phyloP scores from a whole-genome alignment of 2,797 vertebrate genomes.

The Oceanodroma leucorhoa region DNA sequence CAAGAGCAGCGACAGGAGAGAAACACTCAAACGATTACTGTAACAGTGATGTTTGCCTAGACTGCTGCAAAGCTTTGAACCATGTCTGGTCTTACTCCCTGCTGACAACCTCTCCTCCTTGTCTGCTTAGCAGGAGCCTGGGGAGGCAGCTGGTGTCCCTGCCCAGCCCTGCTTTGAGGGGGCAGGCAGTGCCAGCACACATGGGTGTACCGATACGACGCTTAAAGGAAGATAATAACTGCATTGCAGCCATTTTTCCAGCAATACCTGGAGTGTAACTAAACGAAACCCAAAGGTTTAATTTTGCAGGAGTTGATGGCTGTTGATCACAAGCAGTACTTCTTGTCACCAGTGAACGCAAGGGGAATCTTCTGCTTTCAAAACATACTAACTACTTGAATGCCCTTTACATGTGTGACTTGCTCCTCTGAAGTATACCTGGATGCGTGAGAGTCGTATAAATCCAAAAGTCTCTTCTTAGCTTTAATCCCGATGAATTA shows the following conservation, averaged over 20 bases:
- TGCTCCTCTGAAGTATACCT: background rate
- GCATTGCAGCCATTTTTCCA: background rate
- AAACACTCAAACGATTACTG: background rate
- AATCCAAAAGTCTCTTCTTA: background rate
- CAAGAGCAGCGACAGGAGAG: background rate
- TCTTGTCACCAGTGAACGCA: background rate
- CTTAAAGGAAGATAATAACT: background rate
- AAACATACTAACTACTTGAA: background rate
- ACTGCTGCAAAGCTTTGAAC: background rate
- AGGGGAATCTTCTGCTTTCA: background rate
- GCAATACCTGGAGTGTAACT: background rate
- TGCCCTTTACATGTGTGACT: background rate
- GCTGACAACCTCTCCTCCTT: background rate
- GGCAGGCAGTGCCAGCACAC: background rate
- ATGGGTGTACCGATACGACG: accelerated
- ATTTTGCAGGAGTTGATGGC: background rate
- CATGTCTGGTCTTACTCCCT: background rate
- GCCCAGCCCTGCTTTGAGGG: background rate
- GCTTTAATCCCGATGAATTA: slow-evolving; percentile 3
- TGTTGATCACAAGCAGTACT: background rate
- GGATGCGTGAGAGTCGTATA: background rate
- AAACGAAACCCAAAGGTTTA: background rate
- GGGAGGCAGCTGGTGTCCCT: background rate
- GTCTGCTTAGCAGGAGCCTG: background rate
- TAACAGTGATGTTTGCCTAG: background rate